Conservation (phyloP, 2,888 invertebrate species). For the Tetanocera ferruginea region DNA sequence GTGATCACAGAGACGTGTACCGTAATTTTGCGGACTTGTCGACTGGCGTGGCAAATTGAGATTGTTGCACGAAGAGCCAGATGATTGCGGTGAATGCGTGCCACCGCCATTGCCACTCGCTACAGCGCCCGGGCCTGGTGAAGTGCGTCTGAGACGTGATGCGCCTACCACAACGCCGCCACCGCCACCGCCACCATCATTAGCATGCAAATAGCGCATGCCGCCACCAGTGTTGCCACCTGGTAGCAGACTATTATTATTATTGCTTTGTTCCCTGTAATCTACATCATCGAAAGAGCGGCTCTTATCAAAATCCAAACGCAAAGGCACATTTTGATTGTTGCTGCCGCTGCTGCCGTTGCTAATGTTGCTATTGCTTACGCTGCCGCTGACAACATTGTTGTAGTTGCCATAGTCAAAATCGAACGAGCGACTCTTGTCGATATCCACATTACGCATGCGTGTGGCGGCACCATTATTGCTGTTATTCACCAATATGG, state of each 20-base stretch:
- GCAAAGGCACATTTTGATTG: slow-evolving; percentile 59
- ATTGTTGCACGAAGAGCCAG: slow-evolving; percentile 63
- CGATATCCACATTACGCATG: slow-evolving; percentile 60
- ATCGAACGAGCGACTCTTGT: slow-evolving; percentile 69
- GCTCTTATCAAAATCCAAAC: slow-evolving; percentile 67
- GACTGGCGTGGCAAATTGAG: slow-evolving; percentile 58
- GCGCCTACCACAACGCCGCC: slow-evolving; percentile 16
- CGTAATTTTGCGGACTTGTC: slow-evolving; percentile 68
- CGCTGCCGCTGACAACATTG: slow-evolving; percentile 42
- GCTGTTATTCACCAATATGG: slow-evolving; percentile 52
- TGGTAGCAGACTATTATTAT: slow-evolving; percentile 52
- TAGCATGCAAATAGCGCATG: slow-evolving; percentile 50
- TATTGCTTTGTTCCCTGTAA: slow-evolving; percentile 63
- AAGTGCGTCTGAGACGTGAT: slow-evolving; percentile 58
- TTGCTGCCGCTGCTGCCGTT: slow-evolving; percentile 55
- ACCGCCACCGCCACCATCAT: slow-evolving; percentile 42
- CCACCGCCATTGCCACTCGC: slow-evolving; percentile 47
- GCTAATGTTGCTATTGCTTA: slow-evolving; percentile 41
- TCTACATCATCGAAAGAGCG: slow-evolving; percentile 68
- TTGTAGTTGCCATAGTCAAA: slow-evolving; percentile 67
- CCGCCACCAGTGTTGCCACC: slow-evolving; percentile 45
- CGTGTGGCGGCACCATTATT: slow-evolving; percentile 47
- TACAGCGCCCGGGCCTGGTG: slow-evolving; percentile 53
- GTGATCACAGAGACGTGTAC: slow-evolving; percentile 68
- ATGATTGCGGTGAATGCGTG: slow-evolving; percentile 65